Base-by-base conservation (phyloP, 2,888 invertebrate species). In the Ophioninae sp. region DNA sequence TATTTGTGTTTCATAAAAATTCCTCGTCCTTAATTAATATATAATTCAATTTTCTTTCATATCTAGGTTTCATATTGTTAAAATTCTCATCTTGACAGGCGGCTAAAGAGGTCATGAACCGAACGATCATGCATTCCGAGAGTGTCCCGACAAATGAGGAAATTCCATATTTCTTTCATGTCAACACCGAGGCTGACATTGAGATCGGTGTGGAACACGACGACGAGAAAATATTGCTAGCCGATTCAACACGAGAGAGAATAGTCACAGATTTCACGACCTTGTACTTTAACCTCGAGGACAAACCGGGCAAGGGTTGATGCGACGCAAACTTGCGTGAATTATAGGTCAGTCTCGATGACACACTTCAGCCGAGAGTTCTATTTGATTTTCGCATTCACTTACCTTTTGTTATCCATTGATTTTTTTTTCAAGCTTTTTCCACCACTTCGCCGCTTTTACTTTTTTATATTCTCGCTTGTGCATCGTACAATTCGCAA, bases 271-370 rank as follows among this genome's bases (percentile, higher is more conserved):
- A 86, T 10, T 82, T 85, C 61, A 76, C 41, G 22, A 76, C 83
- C 17, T 79, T 91, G 61, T 88, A 86, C 77, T 91, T 90, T 80
- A 90, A 91, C 77, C 86, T 90, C 17, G 67, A 67, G 6, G 89
- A 89, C 68, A 87, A 90, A 64, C 85, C 86, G 1, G 85, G 85
- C 58, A 87, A 85, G 59, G 84, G 82, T 20, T 85, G 87, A 51
- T 86, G 85, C 23, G 61, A 68, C 37, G 56, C 5, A 77, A 61
- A n/a, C 30, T 44, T 37, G 68, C 23, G 30, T 44, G 63, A 77
- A 23, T 63, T 65, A 59, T 59, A 20, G 59, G 22, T 22, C 20
- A 59, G 59, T 59, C 6, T 51, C 17, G 17, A 10, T 51, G 22
- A 22, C 22, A 22, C 68, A 37, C 73, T 44, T 72, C 51, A n/a